Percentiles rank a stretch among this genome's conserved stretches.
Conservation (phyloP, 2,888 invertebrate genomes). For the Eilema griseolum region DNA sequence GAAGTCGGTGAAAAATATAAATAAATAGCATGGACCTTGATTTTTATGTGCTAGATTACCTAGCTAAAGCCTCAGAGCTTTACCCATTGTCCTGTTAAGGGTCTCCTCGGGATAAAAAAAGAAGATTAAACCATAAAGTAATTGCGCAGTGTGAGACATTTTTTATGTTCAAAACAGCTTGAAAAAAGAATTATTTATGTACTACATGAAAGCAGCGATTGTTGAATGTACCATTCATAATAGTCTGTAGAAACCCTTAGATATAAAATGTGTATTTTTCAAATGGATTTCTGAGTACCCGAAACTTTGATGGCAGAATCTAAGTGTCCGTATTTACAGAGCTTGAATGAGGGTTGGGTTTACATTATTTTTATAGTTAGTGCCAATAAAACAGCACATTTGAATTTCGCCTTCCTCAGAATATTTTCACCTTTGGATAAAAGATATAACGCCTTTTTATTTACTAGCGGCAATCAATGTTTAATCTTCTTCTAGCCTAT, state of each 20-base stretch:
- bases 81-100: not conserved
- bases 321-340: constrained; percentile 81
- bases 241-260: constrained; percentile 32
- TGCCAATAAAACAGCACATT: constrained; percentile 77
- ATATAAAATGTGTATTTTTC: constrained; percentile 82
- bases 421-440: constrained; percentile 45
- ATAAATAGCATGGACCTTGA: too few relatives aligned
- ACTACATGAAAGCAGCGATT: not conserved
- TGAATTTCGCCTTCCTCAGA: constrained; percentile 68
- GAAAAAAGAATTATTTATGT: not conserved
- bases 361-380: constrained; percentile 80
- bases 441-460: constrained; percentile 46
- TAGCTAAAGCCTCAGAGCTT: not conserved
- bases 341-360: constrained; percentile 69
- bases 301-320: constrained; percentile 83
- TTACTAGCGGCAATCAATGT: constrained; percentile 46
- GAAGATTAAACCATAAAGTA: not conserved
- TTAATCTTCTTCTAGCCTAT: constrained; percentile 19
- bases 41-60: not conserved
- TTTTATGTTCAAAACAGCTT: not conserved
- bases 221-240: not conserved
- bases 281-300: constrained; percentile 87
- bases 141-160: not conserved
- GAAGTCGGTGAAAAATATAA: too few relatives aligned
- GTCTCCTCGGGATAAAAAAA: not conserved